Conservation (phyloP, 2,113 vertebrate genomes). For the Labeo rohita region DNA sequence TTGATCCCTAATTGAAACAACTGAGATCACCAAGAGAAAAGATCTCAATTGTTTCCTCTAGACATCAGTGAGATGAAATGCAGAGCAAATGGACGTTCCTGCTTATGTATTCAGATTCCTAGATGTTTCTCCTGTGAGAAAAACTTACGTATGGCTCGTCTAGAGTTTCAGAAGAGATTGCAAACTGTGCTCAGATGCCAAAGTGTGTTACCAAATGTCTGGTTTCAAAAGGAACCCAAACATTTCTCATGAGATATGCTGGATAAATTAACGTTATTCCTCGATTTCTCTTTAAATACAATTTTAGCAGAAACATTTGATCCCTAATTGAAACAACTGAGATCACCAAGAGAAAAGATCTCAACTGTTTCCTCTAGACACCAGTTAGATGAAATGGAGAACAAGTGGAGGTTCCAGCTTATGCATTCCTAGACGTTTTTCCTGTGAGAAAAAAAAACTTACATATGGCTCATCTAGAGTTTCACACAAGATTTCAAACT, state of each 20-base stretch:
- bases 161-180: background rate
- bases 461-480: background rate
- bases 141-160: background rate
- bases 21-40: background rate
- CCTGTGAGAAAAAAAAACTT: background rate
- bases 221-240: background rate
- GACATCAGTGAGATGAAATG: too few species aligned
- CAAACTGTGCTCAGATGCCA: conserved; percentile 4
- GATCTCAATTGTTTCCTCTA: background rate
- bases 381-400: too few species aligned
- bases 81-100: too few species aligned
- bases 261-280: background rate
- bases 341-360: background rate
- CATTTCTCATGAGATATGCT: background rate
- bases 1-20: too few species aligned
- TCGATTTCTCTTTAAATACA: background rate
- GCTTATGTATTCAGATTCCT: background rate
- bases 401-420: background rate
- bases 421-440: background rate
- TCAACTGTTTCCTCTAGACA: too few species aligned
- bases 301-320: background rate
- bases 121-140: background rate
- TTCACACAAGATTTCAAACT: background rate
- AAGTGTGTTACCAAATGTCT: background rate
- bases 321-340: background rate